Base-by-base conservation (phyloP, 53 echinoderm and acorn worm genomes). In the Luidia sarsii region DNA sequence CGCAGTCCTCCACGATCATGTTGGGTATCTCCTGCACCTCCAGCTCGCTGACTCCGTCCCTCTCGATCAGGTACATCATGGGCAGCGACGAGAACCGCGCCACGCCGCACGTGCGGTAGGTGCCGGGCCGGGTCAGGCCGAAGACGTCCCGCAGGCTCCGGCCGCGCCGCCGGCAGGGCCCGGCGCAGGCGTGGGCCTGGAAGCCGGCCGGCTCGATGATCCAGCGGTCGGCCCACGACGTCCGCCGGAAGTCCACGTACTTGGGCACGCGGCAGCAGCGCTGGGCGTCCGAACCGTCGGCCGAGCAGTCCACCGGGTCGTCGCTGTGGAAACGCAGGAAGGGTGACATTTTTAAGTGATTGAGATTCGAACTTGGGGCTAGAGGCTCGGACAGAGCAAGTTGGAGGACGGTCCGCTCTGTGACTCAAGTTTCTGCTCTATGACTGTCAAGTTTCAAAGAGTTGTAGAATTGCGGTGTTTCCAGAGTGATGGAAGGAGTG, bases 181-280 rank as follows among this genome's bases (percentile, higher is more conserved):
- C 92, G 16, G 82, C 64, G 62, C 96, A 95, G 29, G 90, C 95
- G 88, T 79, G 93, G 21, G 90, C 85, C 33, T 95, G 92, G 80
- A 90, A 95, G 23, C 96, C 96, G 22, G 88, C 82, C 0, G 96
- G 96, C 54, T 95, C 96, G 57, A 95, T 95, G 54, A 95, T 90
- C 96, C 96, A 95, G 2, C 96, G 90, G 57, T 88, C 83, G 30
- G 92, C 80, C 90, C 92, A 95, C 38, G 75, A 64, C 35, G 89
- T 89, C 32, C 90, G 80, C 10, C 90, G 82, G 81, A 95, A 90
- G 52, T 93, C 85, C 83, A 95, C 79, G 81, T 86, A 93, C 52
- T 85, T 89, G 22, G 93, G 82, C 36, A 60, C 83, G 24, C 96
- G 82, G 63, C 96, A 95, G 65, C 96, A 95, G 3, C 86, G 81